Evolutionary conservation across 2,797 vertebrate genomes (phyloP), one percentile per base, ranked within the genome.

Genomic region (Lemur catta): DNA sequence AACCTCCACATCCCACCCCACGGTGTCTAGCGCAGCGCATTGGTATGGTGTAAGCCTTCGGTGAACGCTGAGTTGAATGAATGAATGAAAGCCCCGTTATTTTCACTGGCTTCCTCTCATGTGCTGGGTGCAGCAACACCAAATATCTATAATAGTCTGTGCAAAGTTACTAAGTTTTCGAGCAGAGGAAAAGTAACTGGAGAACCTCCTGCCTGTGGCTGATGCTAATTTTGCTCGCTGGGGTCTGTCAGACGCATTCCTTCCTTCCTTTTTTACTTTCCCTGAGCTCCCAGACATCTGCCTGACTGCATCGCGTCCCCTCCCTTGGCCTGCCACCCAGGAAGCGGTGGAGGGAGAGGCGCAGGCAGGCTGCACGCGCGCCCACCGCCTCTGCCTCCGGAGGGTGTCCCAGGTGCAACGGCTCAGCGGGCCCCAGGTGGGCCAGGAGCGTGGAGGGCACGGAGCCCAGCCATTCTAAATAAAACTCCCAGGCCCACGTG

Each of bases 231-330:
- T 96, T 90, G 59, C 86, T 91, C 33, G 6, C 74, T 74, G 81
- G 94, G 75, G 89, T 96, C 80, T 96, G 89, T 96, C 93, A 96
- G 89, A 93, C 93, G 95, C 94, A 72, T 72, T 86, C 82, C 82
- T 81, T n/a, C 46, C 94, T 97, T 97, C 91, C 91, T 96, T 88
- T 94, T 90, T 65, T 7, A 59, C 92, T 84, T 93, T 80, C 89
- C 38, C 84, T 57, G 86, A 46, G 57, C 72, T 81, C 89, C 38
- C 52, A 93, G 96, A 95, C 97, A 96, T 92, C 97, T 95, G 96
- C 65, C 91, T 87, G 12, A 50, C 61, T 80, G 14, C 71, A 3
- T 33, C n/a, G 0, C 4, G 7, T 84, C 81, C 65, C 80, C 91
- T 90, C 61, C 50, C 80, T 82, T 17, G 1, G n/a, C 91, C 95